A percentile compares a stretch with the other conserved stretches of the same genome.
These are phyloP conservation scores for Gymnothorax reevesii DNA, from an alignment of 2,797 vertebrate species.

Conservation along the genomic window DNA sequence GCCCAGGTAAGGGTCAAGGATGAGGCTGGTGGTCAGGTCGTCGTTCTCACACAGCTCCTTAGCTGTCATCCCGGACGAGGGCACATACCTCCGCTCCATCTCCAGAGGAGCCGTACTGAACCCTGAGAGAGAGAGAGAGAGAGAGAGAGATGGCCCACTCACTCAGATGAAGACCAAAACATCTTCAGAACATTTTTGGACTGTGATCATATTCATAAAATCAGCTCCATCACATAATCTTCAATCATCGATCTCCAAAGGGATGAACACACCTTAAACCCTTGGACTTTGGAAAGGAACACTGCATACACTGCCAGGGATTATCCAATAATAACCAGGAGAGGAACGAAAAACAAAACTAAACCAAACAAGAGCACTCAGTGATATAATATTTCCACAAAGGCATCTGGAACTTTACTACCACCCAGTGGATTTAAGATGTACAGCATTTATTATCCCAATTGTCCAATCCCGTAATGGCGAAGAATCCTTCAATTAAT, in stretches of 20 bases:
- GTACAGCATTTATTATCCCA: too few relatives aligned
- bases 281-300: not conserved
- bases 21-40: conserved; percentile 92
- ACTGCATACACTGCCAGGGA: not conserved
- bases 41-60: conserved; percentile 97
- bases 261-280: not conserved
- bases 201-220: not conserved
- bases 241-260: not conserved
- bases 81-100: conserved; percentile 89
- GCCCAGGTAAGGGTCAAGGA: conserved; percentile 94
- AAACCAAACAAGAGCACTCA: too few relatives aligned
- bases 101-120: conserved; percentile 82
- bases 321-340: not conserved
- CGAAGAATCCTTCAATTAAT: too few relatives aligned
- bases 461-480: too few relatives aligned
- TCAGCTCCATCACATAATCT: not conserved
- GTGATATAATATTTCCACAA: too few relatives aligned
- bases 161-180: too few relatives aligned
- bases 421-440: too few relatives aligned
- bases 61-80: conserved; percentile 94
- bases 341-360: too few relatives aligned
- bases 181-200: too few relatives aligned
- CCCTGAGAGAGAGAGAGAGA: conserved; percentile 58
- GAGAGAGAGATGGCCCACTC: not conserved
- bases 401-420: too few relatives aligned